Percentiles rank a stretch among this genome's conserved stretches.
phyloP scores from a whole-genome alignment of 2,888 invertebrate species.

The Pollenia angustigena region DNA sequence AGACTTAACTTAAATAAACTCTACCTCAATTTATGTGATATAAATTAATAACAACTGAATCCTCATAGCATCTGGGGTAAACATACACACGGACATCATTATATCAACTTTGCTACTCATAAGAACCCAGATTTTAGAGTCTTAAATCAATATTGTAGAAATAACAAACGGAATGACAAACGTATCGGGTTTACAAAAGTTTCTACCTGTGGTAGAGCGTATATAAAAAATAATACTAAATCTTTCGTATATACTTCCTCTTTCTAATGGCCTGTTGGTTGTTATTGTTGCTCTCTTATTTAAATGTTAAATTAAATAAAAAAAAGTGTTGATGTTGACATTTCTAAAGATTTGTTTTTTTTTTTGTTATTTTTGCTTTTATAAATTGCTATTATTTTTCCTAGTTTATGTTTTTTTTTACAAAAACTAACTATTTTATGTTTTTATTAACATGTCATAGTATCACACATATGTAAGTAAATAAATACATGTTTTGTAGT shows the following conservation, averaged over 20 bases:
- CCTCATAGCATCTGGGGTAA: too few species aligned
- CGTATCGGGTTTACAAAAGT: too few species aligned
- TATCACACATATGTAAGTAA: conserved; percentile 28
- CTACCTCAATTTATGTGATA: too few species aligned
- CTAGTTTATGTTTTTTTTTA: background rate
- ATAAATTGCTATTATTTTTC: conserved; percentile 31
- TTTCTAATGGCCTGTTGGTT: background rate
- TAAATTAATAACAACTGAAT: too few species aligned
- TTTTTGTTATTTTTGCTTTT: conserved; percentile 8
- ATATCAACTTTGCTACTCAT: too few species aligned
- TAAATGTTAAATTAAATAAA: conserved; percentile 42
- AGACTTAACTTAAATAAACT: too few species aligned
- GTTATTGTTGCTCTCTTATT: conserved; percentile 9
- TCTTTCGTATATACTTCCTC: background rate
- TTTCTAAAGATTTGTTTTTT: conserved; percentile 41
- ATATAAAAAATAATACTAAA: background rate
- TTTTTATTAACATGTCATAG: conserved; percentile 61
- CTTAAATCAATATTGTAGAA: too few species aligned
- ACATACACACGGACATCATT: too few species aligned
- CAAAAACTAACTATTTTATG: conserved; percentile 38
- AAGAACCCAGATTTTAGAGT: too few species aligned
- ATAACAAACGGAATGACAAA: too few species aligned
- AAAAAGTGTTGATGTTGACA: conserved; percentile 63
- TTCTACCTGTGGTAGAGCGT: too few species aligned
- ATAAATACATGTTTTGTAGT: conserved; percentile 25